These are phyloP conservation scores for Epirrhoe alternata DNA, from an alignment of 2,888 invertebrate species.

Conservation along the genomic window DNA sequence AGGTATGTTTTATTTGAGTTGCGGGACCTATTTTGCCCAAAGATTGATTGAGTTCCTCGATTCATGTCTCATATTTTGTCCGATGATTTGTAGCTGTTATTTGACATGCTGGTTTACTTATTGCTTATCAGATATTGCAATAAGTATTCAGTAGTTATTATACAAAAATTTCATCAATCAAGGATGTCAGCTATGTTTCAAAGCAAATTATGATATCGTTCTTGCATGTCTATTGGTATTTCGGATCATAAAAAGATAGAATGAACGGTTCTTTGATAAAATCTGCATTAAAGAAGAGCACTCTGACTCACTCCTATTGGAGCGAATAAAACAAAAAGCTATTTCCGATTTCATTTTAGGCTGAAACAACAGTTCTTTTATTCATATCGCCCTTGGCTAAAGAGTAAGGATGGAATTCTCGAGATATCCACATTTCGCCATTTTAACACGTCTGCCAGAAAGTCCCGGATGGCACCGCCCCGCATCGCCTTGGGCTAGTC, in stretches of 20 bases:
- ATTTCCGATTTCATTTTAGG: constrained; percentile 42
- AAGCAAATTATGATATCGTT: constrained; percentile 6
- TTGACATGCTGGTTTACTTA: constrained; percentile 20
- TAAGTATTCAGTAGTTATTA: too few relatives aligned
- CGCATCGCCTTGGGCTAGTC: constrained; percentile 72
- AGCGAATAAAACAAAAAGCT: constrained; percentile 33
- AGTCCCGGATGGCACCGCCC: constrained; percentile 65
- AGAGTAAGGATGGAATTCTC: constrained; percentile 66
- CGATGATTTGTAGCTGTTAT: constrained; percentile 25
- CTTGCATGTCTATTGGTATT: not conserved
- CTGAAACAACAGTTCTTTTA: constrained; percentile 54
- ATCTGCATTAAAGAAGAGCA: constrained; percentile 25
- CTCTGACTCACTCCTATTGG: constrained; percentile 22
- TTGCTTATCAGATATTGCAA: constrained; percentile 8
- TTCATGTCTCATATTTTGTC: constrained; percentile 30
- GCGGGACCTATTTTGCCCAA: constrained; percentile 44
- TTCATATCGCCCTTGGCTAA: constrained; percentile 68
- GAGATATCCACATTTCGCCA: constrained; percentile 72
- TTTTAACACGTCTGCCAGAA: constrained; percentile 80
- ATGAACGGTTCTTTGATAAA: constrained; percentile 4
- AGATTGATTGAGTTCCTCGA: constrained; percentile 47
- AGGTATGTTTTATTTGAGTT: constrained; percentile 38
- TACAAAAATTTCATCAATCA: constrained; percentile 11
- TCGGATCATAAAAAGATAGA: constrained; percentile 1
- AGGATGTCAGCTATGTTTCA: constrained; percentile 5